Percentiles rank a stretch among this genome's conserved stretches.
phyloP scores from a whole-genome alignment of 2,113 vertebrate genomes.

The Sterna hirundo region DNA sequence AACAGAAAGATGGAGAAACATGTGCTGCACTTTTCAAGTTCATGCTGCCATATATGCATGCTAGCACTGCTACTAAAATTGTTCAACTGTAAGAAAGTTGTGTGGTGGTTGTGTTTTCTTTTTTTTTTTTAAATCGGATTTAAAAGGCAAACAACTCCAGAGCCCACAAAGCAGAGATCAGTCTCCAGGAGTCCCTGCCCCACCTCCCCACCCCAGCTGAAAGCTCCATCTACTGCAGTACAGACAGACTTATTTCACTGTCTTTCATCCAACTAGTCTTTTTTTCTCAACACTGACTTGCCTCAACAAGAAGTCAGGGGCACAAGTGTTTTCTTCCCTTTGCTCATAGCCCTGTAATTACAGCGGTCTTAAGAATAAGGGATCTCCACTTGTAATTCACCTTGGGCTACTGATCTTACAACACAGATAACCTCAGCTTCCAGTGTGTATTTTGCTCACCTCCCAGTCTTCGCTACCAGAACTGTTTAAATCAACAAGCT shows the following conservation, averaged over 20 bases:
- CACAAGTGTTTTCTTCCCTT: not conserved
- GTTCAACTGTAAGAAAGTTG: not conserved
- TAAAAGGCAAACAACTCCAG: not conserved
- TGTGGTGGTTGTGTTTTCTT: not conserved
- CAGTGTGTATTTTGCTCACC: not conserved
- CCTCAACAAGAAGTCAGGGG: not conserved
- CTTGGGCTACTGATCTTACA: slow-evolving; percentile 1
- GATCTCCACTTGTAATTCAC: not conserved
- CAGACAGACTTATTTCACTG: not conserved
- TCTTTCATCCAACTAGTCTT: not conserved
- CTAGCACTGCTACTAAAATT: not conserved
- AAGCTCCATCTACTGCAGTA: not conserved
- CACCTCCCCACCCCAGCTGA: not conserved
- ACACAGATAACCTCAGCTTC: not conserved
- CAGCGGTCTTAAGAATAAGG: not conserved
- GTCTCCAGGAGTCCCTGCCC: not conserved
- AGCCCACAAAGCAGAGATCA: not conserved
- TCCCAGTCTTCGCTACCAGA: fast-evolving
- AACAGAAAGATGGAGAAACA: not conserved
- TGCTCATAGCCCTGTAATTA: not conserved
- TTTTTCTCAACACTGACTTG: not conserved
- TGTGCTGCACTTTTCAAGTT: not conserved
- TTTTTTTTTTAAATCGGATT: not conserved
- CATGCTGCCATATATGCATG: not conserved
- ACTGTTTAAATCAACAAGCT: not conserved